Evolutionary conservation across 1,140 invertebrate species (phyloP), one percentile per base, ranked within the genome.

Genomic region (Drosophila athabasca): DNA sequence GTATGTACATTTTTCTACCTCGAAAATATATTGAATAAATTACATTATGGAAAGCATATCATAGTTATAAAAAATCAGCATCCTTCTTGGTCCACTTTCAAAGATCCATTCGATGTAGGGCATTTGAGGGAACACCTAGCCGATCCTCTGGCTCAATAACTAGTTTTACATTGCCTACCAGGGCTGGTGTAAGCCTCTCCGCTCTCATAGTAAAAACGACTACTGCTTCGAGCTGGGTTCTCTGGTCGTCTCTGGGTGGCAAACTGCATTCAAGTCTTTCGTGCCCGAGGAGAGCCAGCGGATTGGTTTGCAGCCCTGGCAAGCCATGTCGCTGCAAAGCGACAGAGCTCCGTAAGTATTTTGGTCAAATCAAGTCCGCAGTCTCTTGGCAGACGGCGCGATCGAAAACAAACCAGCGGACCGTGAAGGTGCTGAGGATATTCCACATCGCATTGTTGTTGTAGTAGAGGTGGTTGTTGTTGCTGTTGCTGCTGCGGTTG

Each of bases 401-500:
- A 87, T 87, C 83, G 84, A 75, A 65, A 78, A 75, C 74, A 73
- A 82, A 78, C 80, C 66, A 84, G 60, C 78, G 79, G 83, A 83
- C 83, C 70, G 82, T 85, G 82, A 87, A 85, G 81, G 82, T 85
- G 83, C 46, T 81, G 83, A 85, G 82, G 82, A 85, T 87, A 78
- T 78, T 85, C 73, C 72, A 66, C 55, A 67, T 58, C 59, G 53
- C 57, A 49, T 45, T 41, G 45, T 22, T 39, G 26, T 60, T 35
- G 61, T 66, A 43, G 65, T 78, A 35, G 48, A 45, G 78, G 69
- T 57, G 59, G 72, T 70, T 64, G 71, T 62, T 57, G 62, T 61
- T 74, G 74, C 44, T 77, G 79, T 43, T 80, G 73, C 49, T 70
- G 74, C 51, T 69, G 64, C 52, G 57, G 68, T 46, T 85, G 82